These are phyloP conservation scores for Falco novaeseelandiae DNA, from an alignment of 2,797 vertebrate species.

Conservation along the genomic window DNA sequence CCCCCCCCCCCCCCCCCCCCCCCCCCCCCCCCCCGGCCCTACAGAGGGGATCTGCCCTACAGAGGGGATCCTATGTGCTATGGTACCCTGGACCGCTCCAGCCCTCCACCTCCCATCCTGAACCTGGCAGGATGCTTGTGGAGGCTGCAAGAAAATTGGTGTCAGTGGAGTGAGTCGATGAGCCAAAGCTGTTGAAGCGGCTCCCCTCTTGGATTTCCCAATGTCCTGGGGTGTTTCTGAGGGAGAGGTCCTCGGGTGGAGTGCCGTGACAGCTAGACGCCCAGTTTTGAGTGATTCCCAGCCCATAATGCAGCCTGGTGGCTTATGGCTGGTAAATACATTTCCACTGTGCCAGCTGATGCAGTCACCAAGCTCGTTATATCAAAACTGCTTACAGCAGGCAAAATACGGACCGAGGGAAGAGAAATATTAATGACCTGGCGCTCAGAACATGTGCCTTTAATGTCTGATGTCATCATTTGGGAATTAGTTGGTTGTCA, in stretches of 20 bases:
- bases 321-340: not conserved
- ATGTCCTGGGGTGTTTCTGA: not conserved
- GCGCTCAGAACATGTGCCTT: not conserved
- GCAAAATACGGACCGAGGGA: not conserved
- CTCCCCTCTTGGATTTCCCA: not conserved
- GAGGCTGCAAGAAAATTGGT: not conserved
- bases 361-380: not conserved
- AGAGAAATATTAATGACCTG: not conserved
- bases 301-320: not conserved
- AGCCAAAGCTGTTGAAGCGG: not conserved
- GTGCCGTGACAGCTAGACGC: not conserved
- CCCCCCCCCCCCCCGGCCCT: no score
- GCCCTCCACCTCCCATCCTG: not conserved
- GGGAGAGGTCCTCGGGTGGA: not conserved
- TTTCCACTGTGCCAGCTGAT: not conserved
- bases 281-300: not conserved
- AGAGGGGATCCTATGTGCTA: not conserved
- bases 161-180: not conserved
- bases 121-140: accelerated
- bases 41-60: not conserved
- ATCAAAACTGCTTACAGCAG: not conserved
- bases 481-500: not conserved
- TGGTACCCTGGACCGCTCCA: accelerated
- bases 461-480: not conserved
- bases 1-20: no score